phyloP scores from a whole-genome alignment of 2,797 vertebrate species.

The Neostethus bicornis region DNA sequence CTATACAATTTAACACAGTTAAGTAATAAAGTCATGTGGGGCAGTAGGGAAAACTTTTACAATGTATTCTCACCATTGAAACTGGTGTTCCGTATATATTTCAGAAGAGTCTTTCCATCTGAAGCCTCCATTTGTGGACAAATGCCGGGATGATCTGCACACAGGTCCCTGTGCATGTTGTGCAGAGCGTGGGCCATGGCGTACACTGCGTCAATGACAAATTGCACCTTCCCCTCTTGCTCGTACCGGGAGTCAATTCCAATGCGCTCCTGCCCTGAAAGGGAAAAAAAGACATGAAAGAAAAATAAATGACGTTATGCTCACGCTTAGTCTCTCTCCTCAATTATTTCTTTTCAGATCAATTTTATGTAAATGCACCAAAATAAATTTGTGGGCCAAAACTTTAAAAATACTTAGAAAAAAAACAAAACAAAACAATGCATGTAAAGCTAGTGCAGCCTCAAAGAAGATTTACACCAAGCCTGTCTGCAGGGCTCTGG shows the following conservation, averaged over 20 bases:
- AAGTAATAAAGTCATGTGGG: constrained; percentile 5
- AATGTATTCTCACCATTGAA: constrained; percentile 91
- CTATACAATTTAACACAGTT: neutral
- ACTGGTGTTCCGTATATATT: constrained; percentile 92
- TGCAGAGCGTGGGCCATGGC: constrained; percentile 97
- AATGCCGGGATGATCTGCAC: constrained; percentile 87
- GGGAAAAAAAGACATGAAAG: neutral
- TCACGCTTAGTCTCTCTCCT: no score
- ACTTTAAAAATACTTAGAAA: no score
- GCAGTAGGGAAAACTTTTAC: constrained; percentile 3
- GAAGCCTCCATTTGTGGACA: constrained; percentile 92
- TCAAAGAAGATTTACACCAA: no score
- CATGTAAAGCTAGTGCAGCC: no score
- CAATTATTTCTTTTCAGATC: no score
- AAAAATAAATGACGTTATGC: no score
- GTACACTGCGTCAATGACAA: constrained; percentile 97
- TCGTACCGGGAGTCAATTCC: constrained; percentile 94
- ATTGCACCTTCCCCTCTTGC: constrained; percentile 98
- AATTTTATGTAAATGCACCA: no score
- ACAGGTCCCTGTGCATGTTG: constrained; percentile 94
- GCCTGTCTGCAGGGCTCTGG: no score
- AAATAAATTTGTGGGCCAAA: no score
- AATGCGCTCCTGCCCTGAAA: constrained; percentile 94
- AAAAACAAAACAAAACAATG: no score
- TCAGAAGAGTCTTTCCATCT: constrained; percentile 91